A percentile compares a stretch with the other conserved stretches of the same genome.
Conservation (phyloP, 2,888 invertebrate species). For the Suillia variegata region DNA sequence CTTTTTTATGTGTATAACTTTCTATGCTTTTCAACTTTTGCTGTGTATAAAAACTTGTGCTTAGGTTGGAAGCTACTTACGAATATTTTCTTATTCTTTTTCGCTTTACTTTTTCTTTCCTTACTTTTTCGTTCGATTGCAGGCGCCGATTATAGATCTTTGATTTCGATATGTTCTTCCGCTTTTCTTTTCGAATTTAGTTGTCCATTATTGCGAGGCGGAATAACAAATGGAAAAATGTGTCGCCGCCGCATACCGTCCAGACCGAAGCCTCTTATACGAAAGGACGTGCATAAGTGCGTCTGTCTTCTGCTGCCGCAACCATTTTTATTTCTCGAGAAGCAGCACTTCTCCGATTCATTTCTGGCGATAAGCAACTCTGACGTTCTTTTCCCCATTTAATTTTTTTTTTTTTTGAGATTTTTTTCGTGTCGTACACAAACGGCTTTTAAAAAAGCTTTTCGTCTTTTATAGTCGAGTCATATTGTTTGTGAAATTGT, state of each 20-base stretch:
- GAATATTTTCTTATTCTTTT: too few relatives aligned
- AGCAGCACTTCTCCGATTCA: background rate
- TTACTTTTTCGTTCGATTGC: background rate
- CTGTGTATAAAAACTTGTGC: constrained; percentile 8
- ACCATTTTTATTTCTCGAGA: background rate
- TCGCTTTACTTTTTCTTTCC: background rate
- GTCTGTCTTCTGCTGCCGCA: background rate
- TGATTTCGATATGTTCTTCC: constrained; percentile 15
- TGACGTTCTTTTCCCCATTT: background rate
- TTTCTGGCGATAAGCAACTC: background rate
- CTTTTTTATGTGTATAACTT: background rate
- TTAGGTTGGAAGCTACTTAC: constrained; percentile 26
- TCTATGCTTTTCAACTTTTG: too few relatives aligned
- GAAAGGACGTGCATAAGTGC: background rate
- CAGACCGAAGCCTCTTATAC: background rate
- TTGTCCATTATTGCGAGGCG: background rate
- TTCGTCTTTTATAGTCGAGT: too few relatives aligned
- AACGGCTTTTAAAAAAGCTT: background rate
- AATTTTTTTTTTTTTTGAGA: background rate
- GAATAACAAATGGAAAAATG: background rate
- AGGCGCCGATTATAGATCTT: constrained; percentile 15
- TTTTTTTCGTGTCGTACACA: too few relatives aligned
- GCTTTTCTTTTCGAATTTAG: background rate
- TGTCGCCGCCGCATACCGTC: too few relatives aligned
- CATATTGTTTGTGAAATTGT: background rate